Base-by-base conservation (phyloP, 2,113 vertebrate genomes). In the Corythornis vintsioides region DNA sequence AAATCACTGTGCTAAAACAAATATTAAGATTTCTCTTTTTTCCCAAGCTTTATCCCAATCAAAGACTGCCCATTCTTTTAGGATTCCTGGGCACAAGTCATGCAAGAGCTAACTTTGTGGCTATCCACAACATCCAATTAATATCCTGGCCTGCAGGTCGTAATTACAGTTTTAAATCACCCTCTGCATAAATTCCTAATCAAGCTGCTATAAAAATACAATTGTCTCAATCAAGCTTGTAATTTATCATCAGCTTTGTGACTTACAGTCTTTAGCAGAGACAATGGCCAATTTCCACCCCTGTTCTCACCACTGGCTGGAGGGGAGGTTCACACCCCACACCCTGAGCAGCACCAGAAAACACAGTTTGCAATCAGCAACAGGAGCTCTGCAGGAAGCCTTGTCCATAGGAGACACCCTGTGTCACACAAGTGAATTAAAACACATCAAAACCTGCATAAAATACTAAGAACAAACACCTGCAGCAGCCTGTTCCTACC, bases 61-160 rank as follows among this genome's bases (percentile, higher is more conserved):
- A 88, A 92, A 70, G 88, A 31, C 47, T n/a, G 28, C 16, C 52
- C 38, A 77, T 83, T 95, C 42, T 73, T 91, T 88, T 59, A 93
- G 87, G 79, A 89, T 95, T 92, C 89, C 89, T 89, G 78, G 52
- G 74, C 64, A 85, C 71, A 91, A 95, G 89, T 85, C 82, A 95
- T 80, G 78, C 75, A 89, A 85, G 71, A 83, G 22, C 82, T 92
- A 76, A 83, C 55, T 71, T 17, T 31, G n/a, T 33, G 38, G 33
- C n/a, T 91, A 76, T 42, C 42, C 0, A 0, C 66, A 85, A 82
- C 16, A 73, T 26, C 76, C 59, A 82, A 76, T 65, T 79, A 82
- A 83, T 70, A 57, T 13, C 76, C 28, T 63, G 17, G 11, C 55
- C 82, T 83, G 25, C 1, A 19, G 55, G 55, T 83, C 59, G 11